Conservation (phyloP, 2,797 vertebrate species). For the Margarornis squamiger region DNA sequence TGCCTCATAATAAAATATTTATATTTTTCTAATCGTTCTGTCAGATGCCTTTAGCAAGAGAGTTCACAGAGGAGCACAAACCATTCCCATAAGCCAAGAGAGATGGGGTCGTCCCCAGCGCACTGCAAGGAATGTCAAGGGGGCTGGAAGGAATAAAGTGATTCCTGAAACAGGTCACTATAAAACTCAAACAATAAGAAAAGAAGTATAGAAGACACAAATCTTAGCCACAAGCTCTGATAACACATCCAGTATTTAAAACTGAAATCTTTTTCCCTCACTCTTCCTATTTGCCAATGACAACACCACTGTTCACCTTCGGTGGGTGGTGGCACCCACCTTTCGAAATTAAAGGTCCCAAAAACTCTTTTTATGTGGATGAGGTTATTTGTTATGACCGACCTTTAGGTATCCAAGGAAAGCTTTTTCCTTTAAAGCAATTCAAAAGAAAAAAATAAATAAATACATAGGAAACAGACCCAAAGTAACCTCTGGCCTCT, state of each 20-base stretch:
- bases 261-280: accelerated
- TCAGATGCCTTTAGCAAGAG: not conserved
- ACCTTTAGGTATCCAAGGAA: not conserved
- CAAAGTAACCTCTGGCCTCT: not conserved
- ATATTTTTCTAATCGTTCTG: not conserved
- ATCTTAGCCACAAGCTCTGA: not conserved
- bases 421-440: not conserved
- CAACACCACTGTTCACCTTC: too few relatives aligned
- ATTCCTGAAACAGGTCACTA: not conserved
- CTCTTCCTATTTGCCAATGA: not conserved
- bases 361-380: not conserved
- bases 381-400: not conserved
- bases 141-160: not conserved
- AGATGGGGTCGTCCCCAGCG: not conserved
- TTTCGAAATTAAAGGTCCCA: not conserved
- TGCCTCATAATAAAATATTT: not conserved
- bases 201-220: not conserved
- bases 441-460: too few relatives aligned
- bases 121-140: not conserved
- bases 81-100: not conserved
- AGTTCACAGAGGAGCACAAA: not conserved
- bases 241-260: not conserved
- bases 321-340: too few relatives aligned
- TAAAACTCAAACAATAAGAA: not conserved
- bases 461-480: not conserved